phyloP scores from a whole-genome alignment of 2,888 invertebrate species.

The Athalia circularis region DNA sequence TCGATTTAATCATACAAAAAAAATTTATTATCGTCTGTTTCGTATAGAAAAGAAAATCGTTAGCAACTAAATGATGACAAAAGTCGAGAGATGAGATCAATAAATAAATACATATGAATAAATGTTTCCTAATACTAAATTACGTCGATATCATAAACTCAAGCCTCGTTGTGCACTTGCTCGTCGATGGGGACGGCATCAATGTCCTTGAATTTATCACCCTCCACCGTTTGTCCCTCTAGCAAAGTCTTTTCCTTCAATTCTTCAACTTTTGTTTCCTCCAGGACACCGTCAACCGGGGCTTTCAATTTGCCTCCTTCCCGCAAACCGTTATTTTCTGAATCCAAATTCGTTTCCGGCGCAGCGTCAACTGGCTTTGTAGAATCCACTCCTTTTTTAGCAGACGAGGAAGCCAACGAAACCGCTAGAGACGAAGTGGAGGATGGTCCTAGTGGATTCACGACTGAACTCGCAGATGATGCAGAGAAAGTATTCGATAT shows the following conservation, averaged over 20 bases:
- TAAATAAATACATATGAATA: conserved; percentile 5
- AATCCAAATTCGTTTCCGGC: background rate
- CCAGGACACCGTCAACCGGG: background rate
- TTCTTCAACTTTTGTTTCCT: background rate
- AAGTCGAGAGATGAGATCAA: conserved; percentile 17
- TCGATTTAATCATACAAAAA: background rate
- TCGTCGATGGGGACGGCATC: background rate
- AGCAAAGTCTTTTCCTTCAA: no score
- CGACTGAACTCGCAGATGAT: background rate
- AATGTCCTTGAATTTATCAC: background rate
- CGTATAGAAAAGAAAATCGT: background rate
- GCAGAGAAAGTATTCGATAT: background rate
- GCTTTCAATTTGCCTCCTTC: background rate
- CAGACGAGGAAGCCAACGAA: background rate
- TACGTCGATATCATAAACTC: background rate
- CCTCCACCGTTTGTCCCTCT: no score
- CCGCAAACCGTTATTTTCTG: background rate
- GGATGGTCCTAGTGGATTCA: no score
- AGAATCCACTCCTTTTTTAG: background rate
- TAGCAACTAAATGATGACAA: background rate
- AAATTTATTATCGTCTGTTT: background rate
- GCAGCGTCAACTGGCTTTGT: background rate
- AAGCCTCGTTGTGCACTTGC: conserved; percentile 15
- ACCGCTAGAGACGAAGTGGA: no score
- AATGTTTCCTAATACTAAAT: background rate